These are phyloP conservation scores for Sinocyclocheilus grahami DNA, from an alignment of 2,113 vertebrate species.

Conservation along the genomic window DNA sequence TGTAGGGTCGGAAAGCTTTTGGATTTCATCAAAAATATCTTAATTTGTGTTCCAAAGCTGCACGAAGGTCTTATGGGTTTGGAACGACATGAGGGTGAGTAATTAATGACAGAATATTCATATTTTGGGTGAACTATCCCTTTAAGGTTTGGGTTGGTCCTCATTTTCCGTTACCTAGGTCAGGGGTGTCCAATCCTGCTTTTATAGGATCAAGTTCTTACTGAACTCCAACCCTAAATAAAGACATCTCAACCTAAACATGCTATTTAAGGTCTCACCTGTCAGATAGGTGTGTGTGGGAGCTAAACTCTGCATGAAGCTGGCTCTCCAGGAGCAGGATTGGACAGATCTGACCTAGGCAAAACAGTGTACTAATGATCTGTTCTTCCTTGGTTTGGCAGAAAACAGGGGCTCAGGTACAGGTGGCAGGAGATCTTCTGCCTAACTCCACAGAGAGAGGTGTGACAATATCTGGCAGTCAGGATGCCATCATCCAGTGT, in stretches of 20 bases:
- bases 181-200: not conserved
- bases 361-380: not conserved
- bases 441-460: conserved; percentile 96
- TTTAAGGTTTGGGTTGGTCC: not conserved
- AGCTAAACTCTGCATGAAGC: not conserved
- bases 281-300: conserved; percentile 5
- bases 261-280: conserved; percentile 1
- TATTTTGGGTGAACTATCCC: not conserved
- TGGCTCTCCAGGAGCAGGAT: too few relatives aligned
- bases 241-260: not conserved
- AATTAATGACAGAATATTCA: not conserved
- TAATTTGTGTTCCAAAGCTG: not conserved
- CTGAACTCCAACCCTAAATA: not conserved
- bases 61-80: not conserved
- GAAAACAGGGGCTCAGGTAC: conserved; percentile 93
- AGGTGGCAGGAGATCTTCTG: conserved; percentile 93
- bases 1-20: not conserved
- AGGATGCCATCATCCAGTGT: conserved; percentile 94
- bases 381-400: conserved; percentile 57
- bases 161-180: not conserved
- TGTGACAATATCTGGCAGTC: conserved; percentile 91
- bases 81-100: not conserved
- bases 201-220: not conserved
- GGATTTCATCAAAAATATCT: not conserved
- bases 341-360: not conserved